Percentiles rank a stretch among this genome's conserved stretches.
Conservation (phyloP, 2,888 invertebrate species). For the Campoletis raptor region DNA sequence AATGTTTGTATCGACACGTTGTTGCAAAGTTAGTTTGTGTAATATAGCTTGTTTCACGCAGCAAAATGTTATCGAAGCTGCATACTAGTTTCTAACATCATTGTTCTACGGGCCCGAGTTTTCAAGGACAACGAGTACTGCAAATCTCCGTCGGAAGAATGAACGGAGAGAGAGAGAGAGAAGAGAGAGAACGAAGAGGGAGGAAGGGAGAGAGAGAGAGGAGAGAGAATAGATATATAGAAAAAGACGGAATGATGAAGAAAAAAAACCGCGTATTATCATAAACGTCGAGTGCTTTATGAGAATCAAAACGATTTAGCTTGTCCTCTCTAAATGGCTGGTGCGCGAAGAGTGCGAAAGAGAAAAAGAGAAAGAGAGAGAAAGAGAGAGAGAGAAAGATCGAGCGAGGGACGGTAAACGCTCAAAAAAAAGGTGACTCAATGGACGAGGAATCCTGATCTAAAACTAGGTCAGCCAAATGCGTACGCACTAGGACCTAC, state of each 20-base stretch:
- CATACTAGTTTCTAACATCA: constrained; percentile 70
- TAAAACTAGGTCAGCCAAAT: constrained; percentile 75
- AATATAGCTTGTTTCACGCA: constrained; percentile 29
- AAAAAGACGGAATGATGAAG: constrained; percentile 10
- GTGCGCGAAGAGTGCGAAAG: constrained; percentile 5
- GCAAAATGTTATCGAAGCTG: constrained; percentile 66
- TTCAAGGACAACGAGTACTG: constrained; percentile 72
- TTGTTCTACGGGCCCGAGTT: constrained; percentile 69
- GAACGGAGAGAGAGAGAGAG: constrained; percentile 32
- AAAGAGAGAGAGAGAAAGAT: neutral
- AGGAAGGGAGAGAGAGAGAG: constrained; percentile 31
- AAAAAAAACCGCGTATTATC: constrained; percentile 54
- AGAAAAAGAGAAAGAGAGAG: neutral
- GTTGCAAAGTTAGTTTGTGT: constrained; percentile 32
- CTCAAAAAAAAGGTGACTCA: constrained; percentile 66
- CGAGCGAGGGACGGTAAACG: constrained; percentile 62
- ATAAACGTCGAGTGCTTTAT: constrained; percentile 55
- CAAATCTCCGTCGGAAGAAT: constrained; percentile 68
- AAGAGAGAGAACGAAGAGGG: constrained; percentile 13
- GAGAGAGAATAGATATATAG: neutral
- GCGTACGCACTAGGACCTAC: constrained; percentile 69
- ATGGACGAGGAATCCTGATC: constrained; percentile 69
- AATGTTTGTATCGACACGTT: constrained; percentile 48
- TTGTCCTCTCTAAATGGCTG: constrained; percentile 65
- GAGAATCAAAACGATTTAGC: constrained; percentile 59